Evolutionary conservation across 1,140 invertebrate genomes (phyloP), one percentile per base, ranked within the genome.

Genomic region (Gryon sp.): DNA sequence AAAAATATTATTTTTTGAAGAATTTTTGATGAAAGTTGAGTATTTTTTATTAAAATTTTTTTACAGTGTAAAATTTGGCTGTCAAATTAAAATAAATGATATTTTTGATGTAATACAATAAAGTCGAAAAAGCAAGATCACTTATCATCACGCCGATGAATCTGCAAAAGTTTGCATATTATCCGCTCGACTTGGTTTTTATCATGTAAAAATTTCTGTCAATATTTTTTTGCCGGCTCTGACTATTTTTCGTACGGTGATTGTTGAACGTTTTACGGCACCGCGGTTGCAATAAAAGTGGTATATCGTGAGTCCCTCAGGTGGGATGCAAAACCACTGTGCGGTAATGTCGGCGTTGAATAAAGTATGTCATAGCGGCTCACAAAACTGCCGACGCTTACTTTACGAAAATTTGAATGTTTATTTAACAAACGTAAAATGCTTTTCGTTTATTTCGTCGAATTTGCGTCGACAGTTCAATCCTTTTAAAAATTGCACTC

Each of bases 291-390:
- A 40, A 40, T 55, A 55, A 55, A 55, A 40, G 20, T 28, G 22
- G 22, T 11, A 11, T 55, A 55, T 55, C 50, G 22, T 26, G 16
- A 22, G 50, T 55, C 34, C 34, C 34, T 55, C 11, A 28, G 50
- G 20, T 55, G 15, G 2, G 8, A 24, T 11, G 48, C 38, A 53
- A 53, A 53, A 3, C 48, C 30, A 36, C 32, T 24, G 15, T 28
- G 22, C 20, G 12, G 50, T 40, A 40, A 38, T 40, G 34, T 28
- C 5, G 22, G 40, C 22, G 26, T 26, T 38, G 22, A 55, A 40
- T 55, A 55, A 26, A 24, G 34, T 26, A 55, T 40, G n/a, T 26
- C 26, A 38, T 26, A 18, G 19, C 9, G 32, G 30, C 36, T 14
- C 19, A 24, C 22, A 16, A 40, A 26, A 16, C 8, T n/a, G 34